Evolutionary conservation across 2,113 vertebrate genomes (phyloP).

Genomic region (Gadus macrocephalus): DNA sequence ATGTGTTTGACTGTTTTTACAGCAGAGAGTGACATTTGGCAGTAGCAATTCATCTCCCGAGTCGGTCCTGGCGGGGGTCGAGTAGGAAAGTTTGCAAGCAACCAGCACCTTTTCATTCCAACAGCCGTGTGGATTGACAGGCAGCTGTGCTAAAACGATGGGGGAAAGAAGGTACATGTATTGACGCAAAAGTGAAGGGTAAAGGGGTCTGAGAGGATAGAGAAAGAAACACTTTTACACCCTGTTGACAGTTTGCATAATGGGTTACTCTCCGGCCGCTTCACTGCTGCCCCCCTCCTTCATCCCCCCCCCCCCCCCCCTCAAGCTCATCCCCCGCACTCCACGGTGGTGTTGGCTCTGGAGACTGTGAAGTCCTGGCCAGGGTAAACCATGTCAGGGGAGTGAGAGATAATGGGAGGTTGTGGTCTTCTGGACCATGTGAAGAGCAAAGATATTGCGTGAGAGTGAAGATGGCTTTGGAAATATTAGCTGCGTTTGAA

Average conservation of each 20-base stretch:
- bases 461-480: too few relatives aligned
- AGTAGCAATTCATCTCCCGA: slow-evolving; percentile 56
- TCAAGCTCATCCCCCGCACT: slow-evolving; percentile 12
- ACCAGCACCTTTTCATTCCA: slow-evolving; percentile 34
- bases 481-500: too few relatives aligned
- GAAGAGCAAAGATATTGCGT: too few relatives aligned
- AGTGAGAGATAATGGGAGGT: slow-evolving; percentile 30
- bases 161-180: neutral
- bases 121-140: slow-evolving; percentile 16
- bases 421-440: slow-evolving; percentile 6
- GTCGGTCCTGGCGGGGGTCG: slow-evolving; percentile 7
- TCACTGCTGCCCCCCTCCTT: slow-evolving; percentile 28
- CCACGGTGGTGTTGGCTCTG: slow-evolving; percentile 55
- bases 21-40: slow-evolving; percentile 53
- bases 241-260: slow-evolving; percentile 56
- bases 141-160: slow-evolving; percentile 17
- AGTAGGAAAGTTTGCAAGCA: neutral
- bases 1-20: slow-evolving; percentile 51
- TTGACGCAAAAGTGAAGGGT: neutral
- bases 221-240: slow-evolving; percentile 63
- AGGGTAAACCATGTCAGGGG: slow-evolving; percentile 33
- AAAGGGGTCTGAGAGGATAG: slow-evolving; percentile 26
- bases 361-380: slow-evolving; percentile 58
- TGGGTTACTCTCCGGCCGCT: slow-evolving; percentile 28
- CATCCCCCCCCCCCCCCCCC: slow-evolving; percentile 24